Base-by-base conservation (phyloP, 2,888 invertebrate genomes). In the Onthophagus sagittarius region DNA sequence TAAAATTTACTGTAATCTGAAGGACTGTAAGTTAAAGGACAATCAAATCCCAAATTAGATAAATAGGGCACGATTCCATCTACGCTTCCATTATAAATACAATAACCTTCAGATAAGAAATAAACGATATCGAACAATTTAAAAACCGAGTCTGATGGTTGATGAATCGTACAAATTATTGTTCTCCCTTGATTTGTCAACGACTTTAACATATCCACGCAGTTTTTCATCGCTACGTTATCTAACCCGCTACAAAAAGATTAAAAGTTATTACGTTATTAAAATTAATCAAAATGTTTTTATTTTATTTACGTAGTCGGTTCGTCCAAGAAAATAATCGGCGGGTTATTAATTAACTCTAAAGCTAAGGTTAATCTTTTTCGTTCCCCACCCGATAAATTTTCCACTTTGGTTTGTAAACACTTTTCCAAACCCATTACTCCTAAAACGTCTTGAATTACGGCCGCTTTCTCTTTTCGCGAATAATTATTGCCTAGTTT, bases 301-400 rank as follows among this genome's bases (percentile, higher is more conserved):
- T 9, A 14, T 53, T 33, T 53, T 9, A 14, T 33, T 90, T 87
- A 98, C 97, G 97, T 97, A 2, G 98, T 98, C 0, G 98, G 98
- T 83, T 98, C 98, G 84, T 98, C 98, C 75, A 98, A 88, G 84
- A 98, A 98, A 84, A 98, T 90, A 5, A 98, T 92, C 0, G 97
- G 97, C 0, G 98, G 98, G 85, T 98, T 98, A 85, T 97, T 97
- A 71, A 96, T 91, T 31, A 98, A 87, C 83, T 98, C 98, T 75
- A 97, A 84, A 0, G 97, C 98, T 65, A 98, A 95, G 0, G 96
- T 95, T n/a, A 98, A 88, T 31, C 98, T 88, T 84, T 98, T 98
- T 75, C 91, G 90, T 85, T 98, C 97, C 0, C 98, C 98, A 0
- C 98, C 98, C 0, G 97, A 97, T 15, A 98, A 86, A 69, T 86